Base-by-base conservation (phyloP, 2,113 vertebrate genomes). In the Cathartes aura region DNA sequence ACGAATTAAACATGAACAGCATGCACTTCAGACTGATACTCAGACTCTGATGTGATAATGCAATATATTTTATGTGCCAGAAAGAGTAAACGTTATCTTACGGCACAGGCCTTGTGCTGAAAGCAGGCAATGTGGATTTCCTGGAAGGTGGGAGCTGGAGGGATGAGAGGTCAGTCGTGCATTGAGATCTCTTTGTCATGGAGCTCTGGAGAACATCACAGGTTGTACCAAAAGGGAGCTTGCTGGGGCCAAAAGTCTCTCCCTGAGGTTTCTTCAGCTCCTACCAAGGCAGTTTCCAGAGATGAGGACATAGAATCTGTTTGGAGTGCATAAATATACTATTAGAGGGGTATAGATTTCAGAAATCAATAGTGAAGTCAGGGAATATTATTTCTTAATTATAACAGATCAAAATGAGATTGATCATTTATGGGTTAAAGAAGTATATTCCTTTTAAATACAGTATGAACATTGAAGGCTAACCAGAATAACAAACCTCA, bases 1-100 rank as follows among this genome's bases (percentile, higher is more conserved):
- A 66, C 3, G 8, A 38, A 29, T 32, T 36, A 82, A 75, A 63
- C 12, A 30, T 15, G 45, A 80, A 48, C 30, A 83, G 17, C 14
- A 11, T 21, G 19, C 8, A 24, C 26, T 47, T 73, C 23, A 23
- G 50, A 38, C 59, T 79, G 43, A 50, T 60, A 36, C 26, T 64
- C 19, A 29, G 10, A 74, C 24, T 58, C 58, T 87, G 34, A n/a
- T 1, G 1, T 64, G 68, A 32, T 86, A 64, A 56, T 21, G 24
- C 0, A 1, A 19, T 40, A 17, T 7, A 15, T 8, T 16, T 7
- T 24, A 20, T 15, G 16, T 53, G 20, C 50, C 45, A 43, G 47
- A 64, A 82, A 80, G 13, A 78, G 17, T 78, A 58, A 86, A 55
- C 0, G 0, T 45, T 89, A 5, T 50, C 34, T 67, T 68, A 21